Evolutionary conservation across 2,113 vertebrate species (phyloP).

Genomic region (Cairina moschata): DNA sequence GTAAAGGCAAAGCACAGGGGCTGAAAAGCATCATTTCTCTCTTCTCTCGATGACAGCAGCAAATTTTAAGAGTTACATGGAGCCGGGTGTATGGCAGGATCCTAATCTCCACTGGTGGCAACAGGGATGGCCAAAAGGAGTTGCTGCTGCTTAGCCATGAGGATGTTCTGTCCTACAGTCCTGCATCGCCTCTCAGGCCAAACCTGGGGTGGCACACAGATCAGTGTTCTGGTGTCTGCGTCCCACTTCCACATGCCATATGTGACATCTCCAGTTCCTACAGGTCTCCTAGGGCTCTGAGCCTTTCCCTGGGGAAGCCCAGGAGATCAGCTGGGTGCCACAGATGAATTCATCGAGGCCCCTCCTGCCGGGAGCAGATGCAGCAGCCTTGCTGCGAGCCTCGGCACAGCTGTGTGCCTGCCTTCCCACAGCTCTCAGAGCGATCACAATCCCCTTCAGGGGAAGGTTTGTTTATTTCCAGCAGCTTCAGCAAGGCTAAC

Average conservation of each 20-base stretch:
- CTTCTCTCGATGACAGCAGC: not conserved
- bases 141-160: not conserved
- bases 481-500: not conserved
- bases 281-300: not conserved
- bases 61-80: not conserved
- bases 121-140: not conserved
- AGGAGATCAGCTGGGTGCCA: not conserved
- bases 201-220: not conserved
- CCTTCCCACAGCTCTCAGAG: not conserved
- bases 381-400: not conserved
- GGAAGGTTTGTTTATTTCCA: not conserved
- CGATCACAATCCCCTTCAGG: not conserved
- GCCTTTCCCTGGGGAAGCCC: accelerated
- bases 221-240: not conserved
- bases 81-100: not conserved
- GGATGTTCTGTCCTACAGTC: not conserved
- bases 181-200: accelerated
- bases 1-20: not conserved
- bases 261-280: not conserved
- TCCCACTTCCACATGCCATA: not conserved
- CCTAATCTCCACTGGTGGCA: not conserved
- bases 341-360: not conserved
- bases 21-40: not conserved
- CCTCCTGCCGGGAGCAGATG: accelerated
- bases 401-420: not conserved